Percentiles rank a stretch among this genome's conserved stretches.
These are phyloP conservation scores for Orchesellides sinensis DNA, from an alignment of 2,888 invertebrate genomes.

Conservation along the genomic window DNA sequence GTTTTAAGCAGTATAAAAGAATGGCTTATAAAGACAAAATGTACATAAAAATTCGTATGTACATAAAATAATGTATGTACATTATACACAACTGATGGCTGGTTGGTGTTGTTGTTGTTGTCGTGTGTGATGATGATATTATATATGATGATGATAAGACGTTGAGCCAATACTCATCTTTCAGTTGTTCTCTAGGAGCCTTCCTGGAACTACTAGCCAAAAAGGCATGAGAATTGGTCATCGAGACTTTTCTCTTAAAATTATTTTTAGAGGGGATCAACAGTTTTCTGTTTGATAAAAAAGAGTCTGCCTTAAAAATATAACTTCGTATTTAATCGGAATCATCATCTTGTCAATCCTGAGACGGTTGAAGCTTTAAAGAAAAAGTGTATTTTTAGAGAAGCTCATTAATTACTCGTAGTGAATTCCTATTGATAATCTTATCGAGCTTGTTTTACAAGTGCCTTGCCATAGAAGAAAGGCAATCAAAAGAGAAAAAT, in stretches of 20 bases:
- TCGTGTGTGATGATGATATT: constrained; percentile 40
- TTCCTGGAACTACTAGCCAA: constrained; percentile 51
- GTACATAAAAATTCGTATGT: constrained; percentile 1
- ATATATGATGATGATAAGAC: constrained; percentile 39
- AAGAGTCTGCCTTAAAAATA: too few relatives aligned
- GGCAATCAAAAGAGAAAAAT: not conserved
- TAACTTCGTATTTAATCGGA: too few relatives aligned
- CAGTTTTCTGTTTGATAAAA: too few relatives aligned
- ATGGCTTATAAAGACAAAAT: constrained; percentile 9
- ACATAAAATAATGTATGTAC: not conserved
- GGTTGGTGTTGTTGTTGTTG: constrained; percentile 23
- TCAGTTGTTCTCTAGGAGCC: constrained; percentile 58
- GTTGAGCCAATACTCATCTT: constrained; percentile 42
- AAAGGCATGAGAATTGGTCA: not conserved
- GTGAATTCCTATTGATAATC: too few relatives aligned
- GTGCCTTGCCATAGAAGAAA: not conserved
- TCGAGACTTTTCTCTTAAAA: too few relatives aligned
- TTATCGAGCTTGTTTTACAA: too few relatives aligned
- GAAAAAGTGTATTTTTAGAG: too few relatives aligned
- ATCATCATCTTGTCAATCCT: too few relatives aligned
- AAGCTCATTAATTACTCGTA: too few relatives aligned
- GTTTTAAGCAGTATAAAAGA: constrained; percentile 19
- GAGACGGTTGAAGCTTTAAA: too few relatives aligned
- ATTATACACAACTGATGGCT: not conserved
- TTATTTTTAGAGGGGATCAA: too few relatives aligned